phyloP scores from a whole-genome alignment of 2,888 invertebrate species.

The Ochropleura leucogaster region DNA sequence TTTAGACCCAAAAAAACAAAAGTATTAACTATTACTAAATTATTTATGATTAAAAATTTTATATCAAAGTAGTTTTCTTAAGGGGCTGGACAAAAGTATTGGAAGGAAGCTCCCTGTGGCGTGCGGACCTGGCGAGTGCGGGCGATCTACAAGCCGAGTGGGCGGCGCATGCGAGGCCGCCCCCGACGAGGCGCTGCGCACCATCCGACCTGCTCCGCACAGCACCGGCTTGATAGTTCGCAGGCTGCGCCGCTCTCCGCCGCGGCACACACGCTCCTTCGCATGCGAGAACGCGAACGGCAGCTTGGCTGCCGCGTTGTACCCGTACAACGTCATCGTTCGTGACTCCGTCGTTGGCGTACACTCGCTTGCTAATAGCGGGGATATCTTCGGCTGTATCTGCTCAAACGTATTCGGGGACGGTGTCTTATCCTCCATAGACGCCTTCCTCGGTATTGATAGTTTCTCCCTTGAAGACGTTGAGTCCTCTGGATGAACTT shows the following conservation, averaged over 20 bases:
- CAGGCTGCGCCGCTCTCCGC: conserved; percentile 77
- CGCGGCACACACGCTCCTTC: conserved; percentile 71
- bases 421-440: conserved; percentile 84
- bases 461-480: conserved; percentile 81
- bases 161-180: conserved; percentile 84
- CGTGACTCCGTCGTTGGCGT: conserved; percentile 84
- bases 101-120: conserved; percentile 66
- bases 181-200: conserved; percentile 89
- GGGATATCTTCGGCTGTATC: conserved; percentile 88
- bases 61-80: conserved; percentile 20
- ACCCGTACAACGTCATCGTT: conserved; percentile 88
- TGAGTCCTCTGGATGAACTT: conserved; percentile 85
- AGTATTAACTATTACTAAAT: conserved; percentile 11
- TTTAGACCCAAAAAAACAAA: conserved; percentile 34
- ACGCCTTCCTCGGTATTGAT: conserved; percentile 78
- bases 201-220: conserved; percentile 85
- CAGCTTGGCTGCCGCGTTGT: conserved; percentile 88
- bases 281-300: conserved; percentile 89
- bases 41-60: conserved; percentile 9
- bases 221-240: conserved; percentile 76
- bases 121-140: conserved; percentile 85
- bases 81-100: conserved; percentile 25
- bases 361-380: conserved; percentile 81
- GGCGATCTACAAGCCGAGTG: conserved; percentile 81
- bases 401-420: conserved; percentile 77